A percentile compares a stretch with the other conserved stretches of the same genome.
These are phyloP conservation scores for Lacanobia oleracea DNA, from an alignment of 2,888 invertebrate genomes.

Conservation along the genomic window DNA sequence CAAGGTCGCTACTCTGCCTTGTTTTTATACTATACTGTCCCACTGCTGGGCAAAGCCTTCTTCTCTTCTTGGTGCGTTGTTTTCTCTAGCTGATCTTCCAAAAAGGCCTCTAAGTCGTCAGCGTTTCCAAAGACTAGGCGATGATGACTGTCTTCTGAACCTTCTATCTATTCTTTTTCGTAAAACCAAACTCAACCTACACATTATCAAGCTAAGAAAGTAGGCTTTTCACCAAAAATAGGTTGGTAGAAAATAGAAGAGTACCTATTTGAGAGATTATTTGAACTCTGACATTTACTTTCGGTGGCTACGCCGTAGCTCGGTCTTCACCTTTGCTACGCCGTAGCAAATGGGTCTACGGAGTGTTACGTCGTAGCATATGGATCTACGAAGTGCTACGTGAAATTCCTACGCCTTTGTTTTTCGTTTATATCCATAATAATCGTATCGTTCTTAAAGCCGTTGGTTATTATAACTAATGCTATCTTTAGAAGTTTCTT, in stretches of 20 bases:
- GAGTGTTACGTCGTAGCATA: constrained; percentile 30
- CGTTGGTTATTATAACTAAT: background rate
- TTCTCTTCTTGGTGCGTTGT: background rate
- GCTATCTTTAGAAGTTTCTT: background rate
- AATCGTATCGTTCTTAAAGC: background rate
- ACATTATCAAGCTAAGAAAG: background rate
- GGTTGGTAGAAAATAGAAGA: background rate
- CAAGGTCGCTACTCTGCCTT: too few relatives aligned
- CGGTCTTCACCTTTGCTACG: constrained; percentile 32
- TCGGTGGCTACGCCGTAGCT: constrained; percentile 50
- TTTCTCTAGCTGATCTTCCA: background rate
- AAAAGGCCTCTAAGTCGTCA: background rate
- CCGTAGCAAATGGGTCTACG: constrained; percentile 44
- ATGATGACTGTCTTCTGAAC: background rate
- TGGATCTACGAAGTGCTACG: constrained; percentile 27
- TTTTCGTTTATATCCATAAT: background rate
- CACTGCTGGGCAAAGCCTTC: background rate
- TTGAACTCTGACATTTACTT: constrained; percentile 31
- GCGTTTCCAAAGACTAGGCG: background rate
- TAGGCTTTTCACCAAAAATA: background rate
- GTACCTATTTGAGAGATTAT: constrained; percentile 1
- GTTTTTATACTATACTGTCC: background rate
- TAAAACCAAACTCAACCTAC: background rate
- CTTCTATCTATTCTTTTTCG: background rate
- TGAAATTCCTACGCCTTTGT: constrained; percentile 17